Percentiles rank a stretch among this genome's conserved stretches.
Conservation (phyloP, 2,888 invertebrate species). For the Mimas tiliae region DNA sequence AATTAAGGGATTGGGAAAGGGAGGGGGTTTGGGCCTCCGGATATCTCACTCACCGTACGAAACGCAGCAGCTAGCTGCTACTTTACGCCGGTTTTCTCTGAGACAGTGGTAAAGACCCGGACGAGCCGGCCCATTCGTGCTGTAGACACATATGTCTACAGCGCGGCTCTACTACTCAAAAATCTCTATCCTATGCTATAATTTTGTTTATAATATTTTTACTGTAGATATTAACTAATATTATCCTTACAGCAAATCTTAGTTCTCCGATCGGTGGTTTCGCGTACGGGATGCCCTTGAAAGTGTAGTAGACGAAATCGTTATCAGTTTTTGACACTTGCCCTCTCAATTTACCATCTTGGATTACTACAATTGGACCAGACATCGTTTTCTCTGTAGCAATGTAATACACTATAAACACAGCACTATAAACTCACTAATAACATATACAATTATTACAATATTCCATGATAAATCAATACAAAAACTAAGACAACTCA, state of each 20-base stretch:
- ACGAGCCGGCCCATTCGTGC: no score
- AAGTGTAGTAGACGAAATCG: constrained; percentile 69
- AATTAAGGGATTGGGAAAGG: no score
- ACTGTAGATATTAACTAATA: background rate
- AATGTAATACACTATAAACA: no score
- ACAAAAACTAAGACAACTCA: background rate
- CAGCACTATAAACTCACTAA: background rate
- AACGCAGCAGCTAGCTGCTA: no score
- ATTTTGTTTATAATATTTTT: no score
- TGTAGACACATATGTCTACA: no score
- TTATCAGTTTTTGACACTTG: constrained; percentile 59
- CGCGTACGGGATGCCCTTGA: constrained; percentile 84
- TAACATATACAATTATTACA: background rate
- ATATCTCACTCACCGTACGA: no score
- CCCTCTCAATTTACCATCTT: constrained; percentile 79
- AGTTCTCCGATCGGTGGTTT: constrained; percentile 79
- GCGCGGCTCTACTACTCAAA: no score
- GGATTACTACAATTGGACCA: constrained; percentile 57
- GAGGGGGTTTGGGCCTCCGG: no score
- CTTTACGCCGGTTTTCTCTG: no score
- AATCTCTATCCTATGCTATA: no score
- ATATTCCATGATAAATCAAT: background rate
- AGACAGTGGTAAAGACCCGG: no score
- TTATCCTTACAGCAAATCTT: constrained; percentile 60
- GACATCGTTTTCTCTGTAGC: constrained; percentile 45